Evolutionary conservation across 2,888 invertebrate species (phyloP).

Genomic region (Coleophora flavipennella): DNA sequence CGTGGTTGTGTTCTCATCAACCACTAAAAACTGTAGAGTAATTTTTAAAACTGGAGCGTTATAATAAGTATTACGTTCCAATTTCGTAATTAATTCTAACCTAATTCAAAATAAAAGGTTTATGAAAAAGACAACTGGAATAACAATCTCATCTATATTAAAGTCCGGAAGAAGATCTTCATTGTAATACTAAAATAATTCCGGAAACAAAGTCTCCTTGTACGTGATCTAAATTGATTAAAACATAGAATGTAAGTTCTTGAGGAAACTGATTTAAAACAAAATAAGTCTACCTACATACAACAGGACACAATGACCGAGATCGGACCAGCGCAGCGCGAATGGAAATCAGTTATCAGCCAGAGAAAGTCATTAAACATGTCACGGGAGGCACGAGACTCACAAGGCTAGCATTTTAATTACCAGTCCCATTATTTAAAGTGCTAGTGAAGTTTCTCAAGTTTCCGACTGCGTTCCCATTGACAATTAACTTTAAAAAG

Average conservation of each 20-base stretch:
- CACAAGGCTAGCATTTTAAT: slow-evolving; percentile 41
- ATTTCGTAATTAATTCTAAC: no score
- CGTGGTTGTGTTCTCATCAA: no score
- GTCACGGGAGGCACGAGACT: slow-evolving; percentile 23
- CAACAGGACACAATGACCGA: slow-evolving; percentile 30
- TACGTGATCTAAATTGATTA: slow-evolving; percentile 37
- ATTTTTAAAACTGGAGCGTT: no score
- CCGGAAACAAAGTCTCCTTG: slow-evolving; percentile 30
- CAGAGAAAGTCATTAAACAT: slow-evolving; percentile 68
- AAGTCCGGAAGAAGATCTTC: no score
- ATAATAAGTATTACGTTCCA: no score
- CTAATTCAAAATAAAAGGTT: no score
- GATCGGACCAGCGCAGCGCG: slow-evolving; percentile 26
- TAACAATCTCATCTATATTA: no score
- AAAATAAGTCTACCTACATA: slow-evolving; percentile 14
- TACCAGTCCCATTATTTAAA: background rate
- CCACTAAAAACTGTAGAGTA: no score
- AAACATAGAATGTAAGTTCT: slow-evolving; percentile 24
- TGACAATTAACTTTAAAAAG: no score
- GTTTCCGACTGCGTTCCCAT: no score
- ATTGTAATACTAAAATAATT: slow-evolving; percentile 16
- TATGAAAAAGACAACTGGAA: no score
- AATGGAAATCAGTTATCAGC: slow-evolving; percentile 42
- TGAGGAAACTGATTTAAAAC: slow-evolving; percentile 28
- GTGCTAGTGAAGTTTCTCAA: no score